Percentiles rank a stretch among this genome's conserved stretches.
These are phyloP conservation scores for Osmerus mordax DNA, from an alignment of 2,113 vertebrate species.

Conservation along the genomic window DNA sequence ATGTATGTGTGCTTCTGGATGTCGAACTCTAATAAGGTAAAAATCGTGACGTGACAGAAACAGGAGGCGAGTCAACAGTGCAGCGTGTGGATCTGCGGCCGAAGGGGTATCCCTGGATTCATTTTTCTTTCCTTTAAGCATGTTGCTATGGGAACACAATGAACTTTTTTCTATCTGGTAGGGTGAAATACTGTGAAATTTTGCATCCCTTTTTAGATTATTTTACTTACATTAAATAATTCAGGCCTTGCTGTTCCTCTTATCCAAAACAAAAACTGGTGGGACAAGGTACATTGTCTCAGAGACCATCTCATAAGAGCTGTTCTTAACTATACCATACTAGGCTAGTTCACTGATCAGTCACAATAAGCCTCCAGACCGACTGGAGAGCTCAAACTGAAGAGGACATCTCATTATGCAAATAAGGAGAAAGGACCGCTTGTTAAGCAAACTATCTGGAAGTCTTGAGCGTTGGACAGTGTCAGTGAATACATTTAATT, in stretches of 20 bases:
- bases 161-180: slow-evolving; percentile 24
- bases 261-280: no score
- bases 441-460: background rate
- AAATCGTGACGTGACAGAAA: slow-evolving; percentile 5
- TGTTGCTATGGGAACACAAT: slow-evolving; percentile 46
- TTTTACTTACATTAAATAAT: background rate
- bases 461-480: slow-evolving; percentile 19
- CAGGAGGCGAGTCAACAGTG: slow-evolving; percentile 30
- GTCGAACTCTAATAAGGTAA: background rate
- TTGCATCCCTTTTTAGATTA: background rate
- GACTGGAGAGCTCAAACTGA: background rate
- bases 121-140: slow-evolving; percentile 31
- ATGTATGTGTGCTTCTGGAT: background rate
- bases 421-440: slow-evolving; percentile 18
- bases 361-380: background rate
- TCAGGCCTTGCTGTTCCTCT: no score
- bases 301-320: background rate
- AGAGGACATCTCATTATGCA: slow-evolving; percentile 8
- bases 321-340: background rate
- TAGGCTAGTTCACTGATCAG: background rate
- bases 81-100: slow-evolving; percentile 1
- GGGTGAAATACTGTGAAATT: slow-evolving; percentile 11
- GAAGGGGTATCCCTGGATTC: slow-evolving; percentile 35
- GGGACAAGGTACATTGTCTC: no score
- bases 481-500: slow-evolving; percentile 28